Conservation (phyloP, 1,140 invertebrate genomes). For the Eubasilissa regina region DNA sequence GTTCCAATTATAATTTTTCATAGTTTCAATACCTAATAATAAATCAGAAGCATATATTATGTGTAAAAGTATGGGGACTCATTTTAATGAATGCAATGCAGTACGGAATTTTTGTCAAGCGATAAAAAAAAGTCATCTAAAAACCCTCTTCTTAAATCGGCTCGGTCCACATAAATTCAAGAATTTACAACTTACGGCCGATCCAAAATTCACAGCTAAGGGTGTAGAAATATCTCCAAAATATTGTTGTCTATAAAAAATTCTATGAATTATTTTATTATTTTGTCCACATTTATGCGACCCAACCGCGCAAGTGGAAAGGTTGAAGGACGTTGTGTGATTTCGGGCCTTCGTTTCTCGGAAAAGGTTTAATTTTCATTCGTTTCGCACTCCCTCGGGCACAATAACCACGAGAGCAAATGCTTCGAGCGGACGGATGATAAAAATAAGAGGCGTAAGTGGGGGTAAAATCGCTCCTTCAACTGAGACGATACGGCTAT, state of each 20-base stretch:
- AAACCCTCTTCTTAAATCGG: too few relatives aligned
- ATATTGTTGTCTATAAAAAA: neutral
- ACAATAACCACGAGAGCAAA: constrained; percentile 45
- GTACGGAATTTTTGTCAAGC: too few relatives aligned
- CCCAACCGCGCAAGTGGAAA: neutral
- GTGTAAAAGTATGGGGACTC: neutral
- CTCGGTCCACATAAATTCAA: too few relatives aligned
- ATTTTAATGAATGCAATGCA: too few relatives aligned
- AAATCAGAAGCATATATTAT: too few relatives aligned
- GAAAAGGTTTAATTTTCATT: constrained; percentile 59
- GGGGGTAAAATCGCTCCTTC: constrained; percentile 11
- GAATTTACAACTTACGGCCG: too few relatives aligned
- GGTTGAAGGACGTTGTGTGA: constrained; percentile 31
- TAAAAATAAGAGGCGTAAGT: constrained; percentile 27
- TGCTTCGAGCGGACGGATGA: constrained; percentile 25
- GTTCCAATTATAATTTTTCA: too few relatives aligned
- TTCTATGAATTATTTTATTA: constrained; percentile 10
- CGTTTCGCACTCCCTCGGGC: constrained; percentile 53
- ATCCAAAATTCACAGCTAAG: too few relatives aligned
- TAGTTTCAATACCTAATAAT: too few relatives aligned
- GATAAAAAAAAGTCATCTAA: too few relatives aligned
- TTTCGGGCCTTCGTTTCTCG: constrained; percentile 16
- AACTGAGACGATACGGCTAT: constrained; percentile 10
- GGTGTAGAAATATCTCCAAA: neutral
- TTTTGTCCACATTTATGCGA: constrained; percentile 11